Evolutionary conservation across 2,797 vertebrate genomes (phyloP), one percentile per base, ranked within the genome.

Genomic region (Rhinophrynus dorsalis): DNA sequence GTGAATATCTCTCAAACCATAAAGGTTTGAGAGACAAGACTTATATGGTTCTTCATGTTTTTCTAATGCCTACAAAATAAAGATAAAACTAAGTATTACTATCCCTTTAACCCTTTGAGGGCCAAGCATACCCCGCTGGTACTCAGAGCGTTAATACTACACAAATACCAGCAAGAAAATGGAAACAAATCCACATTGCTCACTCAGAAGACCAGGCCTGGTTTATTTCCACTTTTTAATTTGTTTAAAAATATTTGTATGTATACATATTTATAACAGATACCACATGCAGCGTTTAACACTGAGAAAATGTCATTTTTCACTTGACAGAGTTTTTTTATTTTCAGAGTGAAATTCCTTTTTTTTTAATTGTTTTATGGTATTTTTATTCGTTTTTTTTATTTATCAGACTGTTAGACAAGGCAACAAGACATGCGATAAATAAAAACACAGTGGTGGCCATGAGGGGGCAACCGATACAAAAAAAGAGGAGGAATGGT

Each of bases 261-360:
- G 18, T 52, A 7, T 61, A 62, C 33, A 55, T 69, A 54, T 61
- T 70, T 62, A 54, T 70, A 55, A 50, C 48, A 21, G 32, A 47
- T 62, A 45, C 58, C 58, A 47, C 67, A 62, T 70, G 58, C 67
- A 40, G 57, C 50, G 11, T 35, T 13, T 63, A 70, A 52, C 56
- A 68, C 66, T 51, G 66, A 51, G 23, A 40, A 45, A 52, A 55
- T 23, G 40, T 21, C 13, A n/a, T 32, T 17, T 5, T 52, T 17
- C 50, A 30, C 50, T 52, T 12, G 32, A 47, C 27, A 33, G 17
- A 5, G 8, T 4, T 38, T 38, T 35, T 20, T 44, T 8, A 10
- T 12, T 1, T n/a, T 13, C 18, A 10, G 3, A 30, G 12, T 21
- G 5, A 40, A 67, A 29, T 42, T n/a, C 18, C 9, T 2, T 21